phyloP scores from a whole-genome alignment of 2,113 vertebrate genomes.

The Channa argus region DNA sequence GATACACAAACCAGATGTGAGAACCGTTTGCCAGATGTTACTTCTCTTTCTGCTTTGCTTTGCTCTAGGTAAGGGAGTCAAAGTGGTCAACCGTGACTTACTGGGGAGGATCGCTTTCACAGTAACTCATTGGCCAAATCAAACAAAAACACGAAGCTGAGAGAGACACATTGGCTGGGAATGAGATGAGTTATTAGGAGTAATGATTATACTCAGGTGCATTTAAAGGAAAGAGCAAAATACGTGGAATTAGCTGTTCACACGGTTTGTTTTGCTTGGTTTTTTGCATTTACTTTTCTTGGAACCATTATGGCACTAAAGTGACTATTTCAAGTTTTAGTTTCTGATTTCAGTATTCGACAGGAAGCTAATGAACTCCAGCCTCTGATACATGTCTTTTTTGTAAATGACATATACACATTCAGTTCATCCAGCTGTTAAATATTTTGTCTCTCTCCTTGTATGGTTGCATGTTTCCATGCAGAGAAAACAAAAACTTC shows the following conservation, averaged over 20 bases:
- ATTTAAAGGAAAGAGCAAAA: constrained; percentile 31
- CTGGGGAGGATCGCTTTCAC: constrained; percentile 64
- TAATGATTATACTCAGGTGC: constrained; percentile 38
- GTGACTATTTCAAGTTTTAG: too few relatives aligned
- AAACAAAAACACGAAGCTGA: constrained; percentile 61
- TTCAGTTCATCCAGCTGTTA: constrained; percentile 11
- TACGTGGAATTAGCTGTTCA: constrained; percentile 8
- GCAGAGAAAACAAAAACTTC: not conserved
- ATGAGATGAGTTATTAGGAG: constrained; percentile 50
- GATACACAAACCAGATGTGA: constrained; percentile 77
- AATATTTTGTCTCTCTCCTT: not conserved
- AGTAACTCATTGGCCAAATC: constrained; percentile 67
- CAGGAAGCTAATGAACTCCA: too few relatives aligned
- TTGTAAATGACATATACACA: not conserved
- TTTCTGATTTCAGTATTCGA: too few relatives aligned
- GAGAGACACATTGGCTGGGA: constrained; percentile 50
- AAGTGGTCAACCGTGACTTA: constrained; percentile 70
- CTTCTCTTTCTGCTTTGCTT: constrained; percentile 51
- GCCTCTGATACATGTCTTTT: too few relatives aligned
- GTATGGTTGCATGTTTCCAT: not conserved
- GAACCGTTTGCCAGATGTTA: constrained; percentile 72
- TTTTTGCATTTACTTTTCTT: not conserved
- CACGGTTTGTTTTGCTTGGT: not conserved
- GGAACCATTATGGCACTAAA: not conserved
- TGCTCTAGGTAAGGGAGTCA: constrained; percentile 63